Percentiles rank a stretch among this genome's conserved stretches.
Evolutionary conservation across 2,797 vertebrate species (phyloP).

Genomic region (Rhinogobio ventralis): DNA sequence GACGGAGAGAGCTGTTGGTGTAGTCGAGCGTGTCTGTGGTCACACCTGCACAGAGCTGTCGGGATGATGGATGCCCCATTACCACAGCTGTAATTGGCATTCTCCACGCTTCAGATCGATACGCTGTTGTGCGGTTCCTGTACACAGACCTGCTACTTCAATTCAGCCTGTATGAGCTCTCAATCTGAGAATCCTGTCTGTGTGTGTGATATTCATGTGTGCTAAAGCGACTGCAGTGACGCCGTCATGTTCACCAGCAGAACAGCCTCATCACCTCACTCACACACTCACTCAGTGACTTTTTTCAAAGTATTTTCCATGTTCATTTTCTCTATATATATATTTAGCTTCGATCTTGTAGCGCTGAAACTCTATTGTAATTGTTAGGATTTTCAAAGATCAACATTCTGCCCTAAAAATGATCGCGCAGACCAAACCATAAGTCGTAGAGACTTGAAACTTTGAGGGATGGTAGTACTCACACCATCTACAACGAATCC

Average conservation of each 20-base stretch:
- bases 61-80: slow-evolving; percentile 61
- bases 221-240: neutral
- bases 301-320: too few species aligned
- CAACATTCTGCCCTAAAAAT: too few species aligned
- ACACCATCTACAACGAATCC: too few species aligned
- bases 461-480: too few species aligned
- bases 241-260: too few species aligned
- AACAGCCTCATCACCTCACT: too few species aligned
- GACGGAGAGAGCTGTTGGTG: slow-evolving; percentile 35
- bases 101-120: slow-evolving; percentile 62
- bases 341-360: too few species aligned
- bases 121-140: slow-evolving; percentile 52
- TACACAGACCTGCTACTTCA: slow-evolving; percentile 42
- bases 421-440: too few species aligned
- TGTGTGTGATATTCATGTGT: neutral
- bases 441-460: too few species aligned
- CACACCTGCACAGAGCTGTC: slow-evolving; percentile 62
- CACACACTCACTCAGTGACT: too few species aligned
- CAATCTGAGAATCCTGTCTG: slow-evolving; percentile 3
- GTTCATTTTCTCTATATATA: neutral
- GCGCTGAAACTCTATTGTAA: too few species aligned
- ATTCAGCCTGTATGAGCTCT: slow-evolving; percentile 39
- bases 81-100: slow-evolving; percentile 63
- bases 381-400: too few species aligned
- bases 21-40: slow-evolving; percentile 44